Evolutionary conservation across 2,113 vertebrate genomes (phyloP).

Genomic region (Oxyruncus cristatus): DNA sequence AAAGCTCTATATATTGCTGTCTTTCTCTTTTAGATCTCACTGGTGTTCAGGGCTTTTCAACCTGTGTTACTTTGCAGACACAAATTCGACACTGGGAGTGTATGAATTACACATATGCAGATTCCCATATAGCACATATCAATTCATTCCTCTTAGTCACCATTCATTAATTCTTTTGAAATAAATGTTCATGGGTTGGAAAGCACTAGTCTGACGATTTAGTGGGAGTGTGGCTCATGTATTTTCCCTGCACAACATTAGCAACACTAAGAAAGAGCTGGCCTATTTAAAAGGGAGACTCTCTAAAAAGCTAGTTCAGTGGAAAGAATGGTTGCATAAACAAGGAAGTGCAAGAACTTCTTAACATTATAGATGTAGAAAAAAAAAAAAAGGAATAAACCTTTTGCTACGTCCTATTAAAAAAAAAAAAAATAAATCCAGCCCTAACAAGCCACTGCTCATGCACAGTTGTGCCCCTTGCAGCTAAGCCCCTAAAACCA

Average conservation of each 20-base stretch:
- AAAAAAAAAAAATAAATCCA: not conserved
- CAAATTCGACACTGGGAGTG: not conserved
- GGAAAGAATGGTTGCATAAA: not conserved
- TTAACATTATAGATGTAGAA: not conserved
- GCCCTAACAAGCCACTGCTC: fast-evolving
- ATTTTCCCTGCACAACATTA: not conserved
- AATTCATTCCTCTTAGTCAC: not conserved
- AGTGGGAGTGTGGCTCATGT: not conserved
- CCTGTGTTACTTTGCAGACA: not conserved
- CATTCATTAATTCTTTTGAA: not conserved
- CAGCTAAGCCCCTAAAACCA: not conserved
- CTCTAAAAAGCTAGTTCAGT: not conserved
- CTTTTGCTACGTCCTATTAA: not conserved
- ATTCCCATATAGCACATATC: not conserved
- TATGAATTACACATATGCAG: not conserved
- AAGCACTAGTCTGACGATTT: not conserved
- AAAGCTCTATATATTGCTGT: not conserved
- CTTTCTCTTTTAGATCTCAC: not conserved
- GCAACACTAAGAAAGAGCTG: not conserved
- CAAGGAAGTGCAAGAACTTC: not conserved
- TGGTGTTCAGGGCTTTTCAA: not conserved
- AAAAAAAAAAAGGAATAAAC: not conserved
- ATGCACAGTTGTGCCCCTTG: fast-evolving
- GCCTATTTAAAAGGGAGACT: not conserved
- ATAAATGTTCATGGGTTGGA: not conserved